Evolutionary conservation across 1,140 invertebrate species (phyloP).

Genomic region (Heliconius hewitsoni): DNA sequence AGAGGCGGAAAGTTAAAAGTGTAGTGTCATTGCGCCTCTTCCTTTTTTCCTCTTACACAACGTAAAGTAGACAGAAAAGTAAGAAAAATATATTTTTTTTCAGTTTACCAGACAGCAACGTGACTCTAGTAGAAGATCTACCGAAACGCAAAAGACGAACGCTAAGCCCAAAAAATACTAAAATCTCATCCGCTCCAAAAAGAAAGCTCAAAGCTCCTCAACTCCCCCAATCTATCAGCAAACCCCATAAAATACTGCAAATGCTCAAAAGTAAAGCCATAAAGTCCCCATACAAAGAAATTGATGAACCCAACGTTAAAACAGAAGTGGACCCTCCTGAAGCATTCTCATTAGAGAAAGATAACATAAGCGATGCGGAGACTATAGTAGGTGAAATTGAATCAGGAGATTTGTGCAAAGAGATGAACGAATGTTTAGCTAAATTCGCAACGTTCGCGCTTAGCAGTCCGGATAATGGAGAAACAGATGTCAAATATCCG

Average conservation of each 20-base stretch:
- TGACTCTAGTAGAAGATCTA: slow-evolving; percentile 61
- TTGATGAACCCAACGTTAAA: slow-evolving; percentile 49
- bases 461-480: slow-evolving; percentile 48
- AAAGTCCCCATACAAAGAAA: slow-evolving; percentile 50
- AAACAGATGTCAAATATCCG: slow-evolving; percentile 30
- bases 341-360: slow-evolving; percentile 63
- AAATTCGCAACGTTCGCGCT: slow-evolving; percentile 71
- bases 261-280: slow-evolving; percentile 64
- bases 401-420: slow-evolving; percentile 58
- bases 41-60: too few relatives aligned
- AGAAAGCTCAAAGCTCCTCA: slow-evolving; percentile 58
- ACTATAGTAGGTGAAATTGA: slow-evolving; percentile 72
- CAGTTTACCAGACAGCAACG: slow-evolving; percentile 65
- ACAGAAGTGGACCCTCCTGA: slow-evolving; percentile 65
- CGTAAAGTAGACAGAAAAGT: too few relatives aligned
- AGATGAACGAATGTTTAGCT: slow-evolving; percentile 72
- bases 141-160: slow-evolving; percentile 61
- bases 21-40: too few relatives aligned
- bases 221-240: slow-evolving; percentile 48
- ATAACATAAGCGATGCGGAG: slow-evolving; percentile 67
- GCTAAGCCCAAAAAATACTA: slow-evolving; percentile 55
- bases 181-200: slow-evolving; percentile 59
- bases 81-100: slow-evolving; percentile 16
- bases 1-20: too few relatives aligned
- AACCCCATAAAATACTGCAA: slow-evolving; percentile 68